These are phyloP conservation scores for Tetragonula carbonaria DNA, from an alignment of 2,888 invertebrate genomes.

Conservation along the genomic window DNA sequence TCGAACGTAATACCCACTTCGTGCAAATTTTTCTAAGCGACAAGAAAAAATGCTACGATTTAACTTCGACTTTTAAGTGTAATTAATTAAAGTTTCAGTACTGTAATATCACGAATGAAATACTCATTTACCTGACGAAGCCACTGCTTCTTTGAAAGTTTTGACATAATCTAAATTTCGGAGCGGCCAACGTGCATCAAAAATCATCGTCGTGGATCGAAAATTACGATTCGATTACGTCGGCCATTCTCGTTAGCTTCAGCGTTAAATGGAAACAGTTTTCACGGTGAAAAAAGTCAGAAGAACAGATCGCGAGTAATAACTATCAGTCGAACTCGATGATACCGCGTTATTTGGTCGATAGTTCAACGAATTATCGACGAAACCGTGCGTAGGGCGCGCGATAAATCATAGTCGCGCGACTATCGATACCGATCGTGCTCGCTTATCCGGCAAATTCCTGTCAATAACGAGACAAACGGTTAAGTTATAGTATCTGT, in stretches of 20 bases:
- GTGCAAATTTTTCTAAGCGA: no score
- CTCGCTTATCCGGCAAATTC: slow-evolving; percentile 52
- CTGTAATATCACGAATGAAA: no score
- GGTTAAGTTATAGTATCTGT: slow-evolving; percentile 53
- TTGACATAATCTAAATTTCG: no score
- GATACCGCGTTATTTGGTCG: slow-evolving; percentile 12
- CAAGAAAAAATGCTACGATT: no score
- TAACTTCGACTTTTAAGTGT: no score
- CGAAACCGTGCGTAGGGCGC: slow-evolving; percentile 24
- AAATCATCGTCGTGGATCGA: no score
- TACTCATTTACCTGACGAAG: no score
- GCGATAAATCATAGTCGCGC: slow-evolving; percentile 41
- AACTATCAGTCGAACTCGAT: slow-evolving; percentile 20
- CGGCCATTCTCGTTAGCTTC: background rate
- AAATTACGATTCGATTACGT: background rate
- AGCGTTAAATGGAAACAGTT: background rate
- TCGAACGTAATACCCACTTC: no score
- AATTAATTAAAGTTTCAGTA: no score
- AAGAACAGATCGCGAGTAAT: slow-evolving; percentile 5
- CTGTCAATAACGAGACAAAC: slow-evolving; percentile 52
- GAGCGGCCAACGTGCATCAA: no score
- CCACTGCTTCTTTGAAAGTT: no score
- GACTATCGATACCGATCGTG: slow-evolving; percentile 42
- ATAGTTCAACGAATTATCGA: slow-evolving; percentile 37
- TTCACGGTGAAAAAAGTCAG: background rate